These are phyloP conservation scores for Eclectus roratus DNA, from an alignment of 2,113 vertebrate species.

Conservation along the genomic window DNA sequence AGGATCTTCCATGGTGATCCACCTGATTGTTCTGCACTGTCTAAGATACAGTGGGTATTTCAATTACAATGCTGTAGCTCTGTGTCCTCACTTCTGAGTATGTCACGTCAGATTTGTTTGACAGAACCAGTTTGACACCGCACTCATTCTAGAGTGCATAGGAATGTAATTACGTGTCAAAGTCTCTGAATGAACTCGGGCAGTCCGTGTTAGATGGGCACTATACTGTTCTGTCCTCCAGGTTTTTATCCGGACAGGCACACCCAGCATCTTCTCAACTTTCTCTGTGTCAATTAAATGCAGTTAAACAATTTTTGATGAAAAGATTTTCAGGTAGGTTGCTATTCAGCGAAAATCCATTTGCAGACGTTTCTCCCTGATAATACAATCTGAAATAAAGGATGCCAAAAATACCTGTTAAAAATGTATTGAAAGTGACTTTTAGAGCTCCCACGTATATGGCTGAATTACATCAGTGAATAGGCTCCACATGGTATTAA, in stretches of 20 bases:
- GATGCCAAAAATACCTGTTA: slow-evolving; percentile 13
- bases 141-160: neutral
- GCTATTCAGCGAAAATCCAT: neutral
- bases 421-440: slow-evolving; percentile 4
- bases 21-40: neutral
- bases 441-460: neutral
- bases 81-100: neutral
- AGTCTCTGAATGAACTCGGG: slow-evolving; percentile 34
- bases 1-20: neutral
- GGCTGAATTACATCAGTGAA: neutral
- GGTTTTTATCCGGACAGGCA: neutral
- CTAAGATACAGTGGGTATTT: neutral
- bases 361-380: neutral
- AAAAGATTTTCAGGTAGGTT: neutral
- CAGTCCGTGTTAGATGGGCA: neutral
- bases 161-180: slow-evolving; percentile 51
- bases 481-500: neutral
- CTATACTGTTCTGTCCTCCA: neutral
- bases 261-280: neutral
- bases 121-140: neutral
- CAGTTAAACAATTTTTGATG: neutral
- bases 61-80: neutral
- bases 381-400: slow-evolving; percentile 27
- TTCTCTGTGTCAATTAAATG: neutral
- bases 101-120: neutral